Evolutionary conservation across 1,140 invertebrate species (phyloP), one percentile per base, ranked within the genome.

Genomic region (Brachionus angularis): DNA sequence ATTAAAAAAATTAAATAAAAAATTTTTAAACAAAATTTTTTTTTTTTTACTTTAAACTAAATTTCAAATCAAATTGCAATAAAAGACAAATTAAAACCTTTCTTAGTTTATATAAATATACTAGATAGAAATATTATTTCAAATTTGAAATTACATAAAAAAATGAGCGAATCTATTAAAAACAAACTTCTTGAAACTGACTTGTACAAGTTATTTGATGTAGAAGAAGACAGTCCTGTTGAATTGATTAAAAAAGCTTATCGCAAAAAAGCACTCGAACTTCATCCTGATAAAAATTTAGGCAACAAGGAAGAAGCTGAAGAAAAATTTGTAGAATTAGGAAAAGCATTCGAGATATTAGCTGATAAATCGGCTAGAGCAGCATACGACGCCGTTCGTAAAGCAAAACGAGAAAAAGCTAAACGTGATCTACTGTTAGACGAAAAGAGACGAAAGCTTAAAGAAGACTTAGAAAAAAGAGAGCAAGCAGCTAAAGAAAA

Each of bases 211-310:
- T 21, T 70, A 16, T 53, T 70, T 5, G 67, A 70, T 44, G 31
- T 70, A 25, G 31, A 50, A n/a, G 67, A 70, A 25, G 42, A 42
- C 5, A 39, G 27, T 39, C 5, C 67, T 0, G 27, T 36, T 5
- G 91, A 95, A 73, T 93, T 98, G 79, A 82, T 99, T 23, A 99
- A 99, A 79, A 98, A 84, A 73, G 83, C 83, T 0, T 84, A 84
- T 74, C 75, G 82, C 71, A 82, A 82, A 83, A 82, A 96, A 71
- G 94, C 94, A 10, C 83, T 98, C 0, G 97, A 98, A 83, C 98
- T 94, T 79, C 96, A 98, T 80, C 94, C 94, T n/a, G 96, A 99
- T 80, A 99, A 98, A 84, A 98, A 98, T 84, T 94, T 96, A 5
- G 91, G 93, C 86, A 47, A 71, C 4, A 42, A 53, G 25, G 70